A percentile compares a stretch with the other conserved stretches of the same genome.
These are phyloP conservation scores for Drosophila bifasciata DNA, from an alignment of 1,140 invertebrate species.

Conservation along the genomic window DNA sequence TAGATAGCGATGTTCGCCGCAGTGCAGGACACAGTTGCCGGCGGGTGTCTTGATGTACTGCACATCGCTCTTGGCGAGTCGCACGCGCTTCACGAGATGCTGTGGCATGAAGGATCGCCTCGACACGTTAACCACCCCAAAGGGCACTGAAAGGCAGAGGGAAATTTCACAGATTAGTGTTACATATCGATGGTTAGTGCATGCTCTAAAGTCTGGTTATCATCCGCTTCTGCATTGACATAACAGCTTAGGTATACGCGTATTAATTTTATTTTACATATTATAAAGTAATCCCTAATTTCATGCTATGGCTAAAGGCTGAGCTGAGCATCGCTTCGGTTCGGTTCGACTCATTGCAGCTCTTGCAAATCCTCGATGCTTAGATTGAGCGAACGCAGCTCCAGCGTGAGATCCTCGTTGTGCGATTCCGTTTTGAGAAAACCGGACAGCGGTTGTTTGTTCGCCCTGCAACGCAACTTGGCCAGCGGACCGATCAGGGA, in stretches of 20 bases:
- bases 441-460: slow-evolving; percentile 14
- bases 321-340: neutral
- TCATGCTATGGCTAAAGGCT: slow-evolving; percentile 35
- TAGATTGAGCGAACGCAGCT: slow-evolving; percentile 62
- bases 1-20: slow-evolving; percentile 75
- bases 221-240: neutral
- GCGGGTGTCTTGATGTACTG: slow-evolving; percentile 63
- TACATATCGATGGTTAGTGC: neutral
- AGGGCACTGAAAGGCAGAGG: slow-evolving; percentile 36
- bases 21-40: slow-evolving; percentile 71
- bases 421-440: slow-evolving; percentile 41
- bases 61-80: slow-evolving; percentile 49
- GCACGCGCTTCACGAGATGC: slow-evolving; percentile 53
- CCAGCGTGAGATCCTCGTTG: slow-evolving; percentile 60
- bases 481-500: slow-evolving; percentile 9
- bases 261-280: slow-evolving; percentile 38
- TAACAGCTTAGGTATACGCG: slow-evolving; percentile 5
- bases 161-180: slow-evolving; percentile 17
- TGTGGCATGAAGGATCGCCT: neutral
- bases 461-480: slow-evolving; percentile 18
- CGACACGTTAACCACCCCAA: slow-evolving; percentile 30
- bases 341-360: slow-evolving; percentile 33
- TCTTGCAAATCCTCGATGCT: slow-evolving; percentile 67
- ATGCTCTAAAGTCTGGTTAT: neutral
- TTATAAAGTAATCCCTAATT: slow-evolving; percentile 37